Base-by-base conservation (phyloP, 2,113 vertebrate genomes). In the Scomber scombrus region DNA sequence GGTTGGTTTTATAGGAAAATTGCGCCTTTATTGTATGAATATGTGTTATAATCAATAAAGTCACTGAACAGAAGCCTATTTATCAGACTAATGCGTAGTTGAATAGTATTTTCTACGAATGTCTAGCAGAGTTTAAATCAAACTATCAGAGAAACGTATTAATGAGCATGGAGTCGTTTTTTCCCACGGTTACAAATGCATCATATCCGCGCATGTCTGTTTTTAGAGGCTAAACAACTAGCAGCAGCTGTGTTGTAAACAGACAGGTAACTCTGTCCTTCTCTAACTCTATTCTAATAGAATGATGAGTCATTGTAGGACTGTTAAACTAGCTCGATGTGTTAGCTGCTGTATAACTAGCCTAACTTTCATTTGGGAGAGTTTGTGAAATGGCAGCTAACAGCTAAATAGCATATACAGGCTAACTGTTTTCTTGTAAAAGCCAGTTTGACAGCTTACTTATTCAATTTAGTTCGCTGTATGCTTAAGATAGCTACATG, bases 181-280 rank as follows among this genome's bases (percentile, higher is more conserved):
- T 52, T 61, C 75, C 65, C 1, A n/a, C 0, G 9, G 2, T 8
- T 0, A 0, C 23, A 50, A 71, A 63, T 2, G 58, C 14, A 2
- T 45, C 67, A 58, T 5, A 8, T 16, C 3, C 3, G 68, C 80
- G 72, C 85, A 81, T 78, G 77, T 70, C 51, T 56, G 63, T 57
- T 74, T 66, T 0, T 21, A 0, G 21, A 11, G 62, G 47, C 65
- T 60, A 51, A 77, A 84, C 63, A 69, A 9, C 5, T 1, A 8
- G 13, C 56, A 12, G 11, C 34, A 14, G 34, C 3, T 0, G 5
- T 56, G 19, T 56, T 43, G 6, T 21, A 10, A 18, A 43, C 2
- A 45, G 50, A 60, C 8, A 80, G 80, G 85, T 87, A 72, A 14
- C 45, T 52, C 5, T 40, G 7, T 26, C 23, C 23, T 26, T 21